Conservation (phyloP, 1,140 invertebrate genomes). For the Polypedilum vanderplanki region DNA sequence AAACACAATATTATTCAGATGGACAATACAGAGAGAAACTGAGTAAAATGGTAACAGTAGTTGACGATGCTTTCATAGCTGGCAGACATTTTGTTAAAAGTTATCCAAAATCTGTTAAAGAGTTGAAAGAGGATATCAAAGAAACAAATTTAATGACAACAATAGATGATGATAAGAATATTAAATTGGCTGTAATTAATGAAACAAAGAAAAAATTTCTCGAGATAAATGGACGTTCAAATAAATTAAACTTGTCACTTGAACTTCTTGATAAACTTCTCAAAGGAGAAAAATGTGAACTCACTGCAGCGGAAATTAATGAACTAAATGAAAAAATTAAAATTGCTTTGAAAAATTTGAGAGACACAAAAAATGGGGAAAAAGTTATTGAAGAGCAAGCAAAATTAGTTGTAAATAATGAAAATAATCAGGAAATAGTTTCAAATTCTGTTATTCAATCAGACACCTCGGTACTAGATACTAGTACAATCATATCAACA, state of each 20-base stretch:
- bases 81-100: constrained; percentile 74
- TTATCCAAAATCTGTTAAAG: constrained; percentile 54
- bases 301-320: constrained; percentile 44
- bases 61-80: constrained; percentile 66
- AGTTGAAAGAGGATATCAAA: constrained; percentile 38
- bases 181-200: not conserved
- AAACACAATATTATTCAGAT: constrained; percentile 84
- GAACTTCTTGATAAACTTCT: constrained; percentile 40
- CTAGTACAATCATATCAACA: constrained; percentile 27
- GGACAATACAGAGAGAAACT: constrained; percentile 73
- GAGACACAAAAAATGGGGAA: not conserved
- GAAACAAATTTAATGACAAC: constrained; percentile 33
- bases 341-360: not conserved
- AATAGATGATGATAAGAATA: constrained; percentile 22
- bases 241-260: constrained; percentile 15
- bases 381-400: not conserved
- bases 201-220: constrained; percentile 15
- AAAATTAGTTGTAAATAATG: not conserved
- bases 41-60: constrained; percentile 67
- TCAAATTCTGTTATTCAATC: not conserved
- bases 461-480: not conserved
- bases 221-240: constrained; percentile 12
- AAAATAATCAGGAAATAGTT: not conserved
- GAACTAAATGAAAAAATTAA: constrained; percentile 42
- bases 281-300: constrained; percentile 44